These are phyloP conservation scores for Pinna nobilis DNA, from an alignment of 1,140 invertebrate species.

Conservation along the genomic window DNA sequence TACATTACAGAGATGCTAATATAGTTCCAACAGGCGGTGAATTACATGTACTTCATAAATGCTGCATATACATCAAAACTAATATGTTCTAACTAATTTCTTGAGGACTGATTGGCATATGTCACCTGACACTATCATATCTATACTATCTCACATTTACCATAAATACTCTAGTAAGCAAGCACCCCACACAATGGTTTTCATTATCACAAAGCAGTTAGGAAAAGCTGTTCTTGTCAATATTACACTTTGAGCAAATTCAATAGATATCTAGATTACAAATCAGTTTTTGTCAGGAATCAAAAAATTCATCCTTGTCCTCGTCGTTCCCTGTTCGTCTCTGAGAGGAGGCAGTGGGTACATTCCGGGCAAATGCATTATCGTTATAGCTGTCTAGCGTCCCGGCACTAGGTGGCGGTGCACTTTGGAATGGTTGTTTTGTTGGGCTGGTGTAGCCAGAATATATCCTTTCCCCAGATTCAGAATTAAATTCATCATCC, in stretches of 20 bases:
- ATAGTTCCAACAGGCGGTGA: too few species aligned
- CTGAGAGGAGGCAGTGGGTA: slow-evolving; percentile 32
- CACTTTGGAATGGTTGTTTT: slow-evolving; percentile 15
- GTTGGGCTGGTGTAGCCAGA: slow-evolving; percentile 44
- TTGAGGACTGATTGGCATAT: too few species aligned
- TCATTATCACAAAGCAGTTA: too few species aligned
- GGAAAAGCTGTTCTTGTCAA: too few species aligned
- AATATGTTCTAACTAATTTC: too few species aligned
- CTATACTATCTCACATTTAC: too few species aligned
- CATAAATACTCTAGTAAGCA: too few species aligned
- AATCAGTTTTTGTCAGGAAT: slow-evolving; percentile 44
- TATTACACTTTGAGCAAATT: neutral
- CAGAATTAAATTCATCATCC: slow-evolving; percentile 2
- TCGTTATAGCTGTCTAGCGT: slow-evolving; percentile 53
- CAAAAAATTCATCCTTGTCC: slow-evolving; percentile 57
- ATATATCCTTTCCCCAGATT: slow-evolving; percentile 43
- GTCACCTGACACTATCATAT: too few species aligned
- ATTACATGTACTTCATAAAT: too few species aligned
- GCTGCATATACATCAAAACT: too few species aligned
- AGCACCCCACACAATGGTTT: too few species aligned
- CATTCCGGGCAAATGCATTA: slow-evolving; percentile 50
- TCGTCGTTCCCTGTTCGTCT: neutral
- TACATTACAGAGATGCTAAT: too few species aligned
- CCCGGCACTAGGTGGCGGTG: slow-evolving; percentile 4
- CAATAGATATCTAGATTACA: slow-evolving; percentile 27